Evolutionary conservation across 2,797 vertebrate species (phyloP).

Genomic region (Acipenser transmontanus): DNA sequence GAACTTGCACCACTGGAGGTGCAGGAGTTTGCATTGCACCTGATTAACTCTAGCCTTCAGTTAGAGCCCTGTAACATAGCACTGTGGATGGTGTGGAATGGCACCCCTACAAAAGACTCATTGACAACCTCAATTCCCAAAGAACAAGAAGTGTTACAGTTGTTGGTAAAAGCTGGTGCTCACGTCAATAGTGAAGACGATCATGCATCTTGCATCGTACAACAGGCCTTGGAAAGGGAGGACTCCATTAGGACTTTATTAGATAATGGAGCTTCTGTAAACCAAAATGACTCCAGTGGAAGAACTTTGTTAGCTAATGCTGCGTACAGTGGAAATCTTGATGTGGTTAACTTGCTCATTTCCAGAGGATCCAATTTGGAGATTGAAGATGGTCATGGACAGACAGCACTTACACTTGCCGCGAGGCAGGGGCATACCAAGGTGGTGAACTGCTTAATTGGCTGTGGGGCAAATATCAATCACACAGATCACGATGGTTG

Average conservation of each 20-base stretch:
- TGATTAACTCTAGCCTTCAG: conserved; percentile 88
- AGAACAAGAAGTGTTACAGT: conserved; percentile 93
- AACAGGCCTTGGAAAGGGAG: conserved; percentile 90
- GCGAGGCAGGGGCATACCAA: conserved; percentile 95
- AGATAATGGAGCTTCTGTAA: conserved; percentile 87
- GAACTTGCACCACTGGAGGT: conserved; percentile 83
- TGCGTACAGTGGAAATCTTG: conserved; percentile 88
- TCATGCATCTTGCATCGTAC: conserved; percentile 82
- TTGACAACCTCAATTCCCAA: conserved; percentile 85
- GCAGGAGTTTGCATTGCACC: conserved; percentile 91
- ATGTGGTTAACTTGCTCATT: conserved; percentile 88
- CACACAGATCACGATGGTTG: conserved; percentile 95
- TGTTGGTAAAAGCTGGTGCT: conserved; percentile 92
- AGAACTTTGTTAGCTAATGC: conserved; percentile 87
- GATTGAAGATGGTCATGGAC: conserved; percentile 83
- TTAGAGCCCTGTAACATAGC: conserved; percentile 85
- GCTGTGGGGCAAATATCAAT: conserved; percentile 87
- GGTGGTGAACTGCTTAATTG: conserved; percentile 92
- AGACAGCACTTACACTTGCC: conserved; percentile 89
- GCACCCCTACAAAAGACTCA: conserved; percentile 90
- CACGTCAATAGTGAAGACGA: conserved; percentile 90
- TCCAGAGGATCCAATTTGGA: conserved; percentile 87
- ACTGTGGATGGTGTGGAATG: conserved; percentile 98
- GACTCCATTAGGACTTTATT: conserved; percentile 89
- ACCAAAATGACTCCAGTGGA: conserved; percentile 86